A percentile compares a stretch with the other conserved stretches of the same genome.
phyloP scores from a whole-genome alignment of 1,140 invertebrate genomes.

The Leptinotarsa undecemlineata region DNA sequence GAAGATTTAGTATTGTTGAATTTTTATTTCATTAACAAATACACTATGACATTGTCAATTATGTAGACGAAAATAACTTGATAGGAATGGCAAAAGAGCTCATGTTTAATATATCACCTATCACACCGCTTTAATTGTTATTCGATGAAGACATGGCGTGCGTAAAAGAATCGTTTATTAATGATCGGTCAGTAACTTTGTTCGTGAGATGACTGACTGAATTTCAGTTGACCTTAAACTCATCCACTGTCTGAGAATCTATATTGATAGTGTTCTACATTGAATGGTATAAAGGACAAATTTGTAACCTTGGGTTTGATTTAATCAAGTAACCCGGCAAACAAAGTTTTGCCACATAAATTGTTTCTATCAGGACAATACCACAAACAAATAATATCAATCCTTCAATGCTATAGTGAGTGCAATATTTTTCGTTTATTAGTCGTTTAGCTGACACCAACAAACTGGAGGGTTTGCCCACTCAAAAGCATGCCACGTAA shows the following conservation, averaged over 20 bases:
- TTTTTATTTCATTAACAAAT: background rate
- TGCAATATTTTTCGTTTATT: too few species aligned
- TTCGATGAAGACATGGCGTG: background rate
- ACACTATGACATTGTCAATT: background rate
- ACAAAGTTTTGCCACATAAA: too few species aligned
- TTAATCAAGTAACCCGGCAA: too few species aligned
- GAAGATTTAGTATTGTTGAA: background rate
- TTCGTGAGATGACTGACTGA: conserved; percentile 1
- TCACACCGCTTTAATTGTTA: background rate
- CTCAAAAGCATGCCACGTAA: too few species aligned
- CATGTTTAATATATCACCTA: background rate
- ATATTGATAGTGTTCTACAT: background rate
- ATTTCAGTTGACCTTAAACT: background rate
- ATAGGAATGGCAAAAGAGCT: background rate
- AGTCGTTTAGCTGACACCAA: too few species aligned
- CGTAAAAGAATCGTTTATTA: background rate
- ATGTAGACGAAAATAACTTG: background rate
- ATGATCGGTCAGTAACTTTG: background rate
- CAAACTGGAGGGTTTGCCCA: too few species aligned
- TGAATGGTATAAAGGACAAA: too few species aligned
- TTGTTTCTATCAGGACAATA: too few species aligned
- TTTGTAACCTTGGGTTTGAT: too few species aligned
- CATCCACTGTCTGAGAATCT: background rate
- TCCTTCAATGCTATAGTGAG: too few species aligned
- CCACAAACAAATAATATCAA: too few species aligned